phyloP scores from a whole-genome alignment of 2,888 invertebrate species.

The Andrena flavipes region DNA sequence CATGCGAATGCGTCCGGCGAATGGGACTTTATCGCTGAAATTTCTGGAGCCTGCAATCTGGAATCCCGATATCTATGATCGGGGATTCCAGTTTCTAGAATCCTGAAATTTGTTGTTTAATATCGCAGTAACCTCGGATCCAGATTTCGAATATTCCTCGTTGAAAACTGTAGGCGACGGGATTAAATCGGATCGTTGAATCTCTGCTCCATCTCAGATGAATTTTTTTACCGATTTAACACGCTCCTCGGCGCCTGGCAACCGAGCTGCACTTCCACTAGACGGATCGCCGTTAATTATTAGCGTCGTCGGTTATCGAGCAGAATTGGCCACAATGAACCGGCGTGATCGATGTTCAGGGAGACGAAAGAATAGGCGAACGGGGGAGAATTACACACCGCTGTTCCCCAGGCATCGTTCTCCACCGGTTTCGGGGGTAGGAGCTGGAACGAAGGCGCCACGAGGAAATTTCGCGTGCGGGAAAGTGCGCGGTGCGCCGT shows the following conservation, averaged over 20 bases:
- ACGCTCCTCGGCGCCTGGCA: not conserved
- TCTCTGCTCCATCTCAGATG: no score
- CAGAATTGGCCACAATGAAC: slow-evolving; percentile 53
- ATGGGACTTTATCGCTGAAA: slow-evolving; percentile 33
- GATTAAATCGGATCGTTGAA: no score
- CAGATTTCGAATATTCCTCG: no score
- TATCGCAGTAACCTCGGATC: no score
- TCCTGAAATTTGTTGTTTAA: no score
- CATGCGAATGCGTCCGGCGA: not conserved
- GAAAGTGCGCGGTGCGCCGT: slow-evolving; percentile 64
- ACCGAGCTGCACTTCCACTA: slow-evolving; percentile 22
- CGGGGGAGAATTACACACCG: slow-evolving; percentile 58
- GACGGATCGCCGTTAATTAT: slow-evolving; percentile 67
- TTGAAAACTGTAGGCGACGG: no score
- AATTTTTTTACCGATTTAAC: not conserved
- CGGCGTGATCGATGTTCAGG: slow-evolving; percentile 24
- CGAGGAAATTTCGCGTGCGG: slow-evolving; percentile 74
- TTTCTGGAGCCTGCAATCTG: not conserved
- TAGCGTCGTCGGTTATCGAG: slow-evolving; percentile 65
- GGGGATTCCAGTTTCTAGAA: not conserved
- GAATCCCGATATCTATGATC: not conserved
- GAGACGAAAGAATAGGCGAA: slow-evolving; percentile 38
- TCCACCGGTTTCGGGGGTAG: slow-evolving; percentile 44
- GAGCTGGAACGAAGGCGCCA: slow-evolving; percentile 53
- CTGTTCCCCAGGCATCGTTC: slow-evolving; percentile 29